These are phyloP conservation scores for Scaptomyza hsui DNA, from an alignment of 1,140 invertebrate genomes.

Conservation along the genomic window DNA sequence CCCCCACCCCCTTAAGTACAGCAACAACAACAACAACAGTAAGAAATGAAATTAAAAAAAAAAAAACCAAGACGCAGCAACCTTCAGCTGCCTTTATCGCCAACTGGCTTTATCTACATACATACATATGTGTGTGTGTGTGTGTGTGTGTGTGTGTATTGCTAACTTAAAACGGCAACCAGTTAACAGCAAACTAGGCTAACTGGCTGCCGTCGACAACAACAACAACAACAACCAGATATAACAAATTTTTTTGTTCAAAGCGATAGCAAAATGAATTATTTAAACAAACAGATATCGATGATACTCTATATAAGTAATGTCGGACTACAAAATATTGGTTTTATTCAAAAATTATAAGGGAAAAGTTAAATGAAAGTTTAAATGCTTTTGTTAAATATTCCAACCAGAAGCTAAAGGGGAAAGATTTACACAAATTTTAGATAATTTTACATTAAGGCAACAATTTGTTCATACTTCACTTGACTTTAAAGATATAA, in stretches of 20 bases:
- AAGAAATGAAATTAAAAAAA: background rate
- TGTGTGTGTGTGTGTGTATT: background rate
- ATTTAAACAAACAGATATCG: background rate
- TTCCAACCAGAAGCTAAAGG: too few relatives aligned
- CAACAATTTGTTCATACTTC: too few relatives aligned
- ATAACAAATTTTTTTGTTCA: slow-evolving; percentile 5
- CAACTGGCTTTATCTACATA: slow-evolving; percentile 67
- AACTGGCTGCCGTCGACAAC: slow-evolving; percentile 59
- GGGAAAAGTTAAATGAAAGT: too few relatives aligned
- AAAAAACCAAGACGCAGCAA: too few relatives aligned
- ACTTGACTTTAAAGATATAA: too few relatives aligned
- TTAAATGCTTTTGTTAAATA: too few relatives aligned
- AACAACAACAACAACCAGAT: slow-evolving; percentile 15
- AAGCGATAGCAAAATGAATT: slow-evolving; percentile 9
- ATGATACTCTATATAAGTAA: slow-evolving; percentile 11
- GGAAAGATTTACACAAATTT: too few relatives aligned
- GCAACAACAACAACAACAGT: background rate
- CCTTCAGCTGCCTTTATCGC: slow-evolving; percentile 43
- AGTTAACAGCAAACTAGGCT: slow-evolving; percentile 68
- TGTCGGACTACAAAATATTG: too few relatives aligned
- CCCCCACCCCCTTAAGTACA: background rate
- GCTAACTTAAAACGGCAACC: slow-evolving; percentile 56
- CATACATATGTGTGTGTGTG: slow-evolving; percentile 2
- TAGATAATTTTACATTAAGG: too few relatives aligned
- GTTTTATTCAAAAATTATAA: too few relatives aligned